Conservation (phyloP, 2,113 vertebrate species). For the Ceyx margarethae region DNA sequence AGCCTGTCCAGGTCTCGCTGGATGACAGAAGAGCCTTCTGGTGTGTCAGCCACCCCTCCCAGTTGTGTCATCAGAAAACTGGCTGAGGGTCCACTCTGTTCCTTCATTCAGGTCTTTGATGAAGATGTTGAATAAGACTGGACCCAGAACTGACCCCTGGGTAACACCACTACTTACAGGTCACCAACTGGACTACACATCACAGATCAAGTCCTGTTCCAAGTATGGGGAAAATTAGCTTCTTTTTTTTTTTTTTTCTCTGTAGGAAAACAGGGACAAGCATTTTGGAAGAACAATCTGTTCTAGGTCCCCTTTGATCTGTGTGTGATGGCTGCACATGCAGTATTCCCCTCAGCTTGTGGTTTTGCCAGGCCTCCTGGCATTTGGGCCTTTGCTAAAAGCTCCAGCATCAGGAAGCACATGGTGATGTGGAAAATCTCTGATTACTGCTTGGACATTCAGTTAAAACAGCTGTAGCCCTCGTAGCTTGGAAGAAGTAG, state of each 20-base stretch:
- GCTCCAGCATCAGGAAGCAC: background rate
- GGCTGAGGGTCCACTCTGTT: too few species aligned
- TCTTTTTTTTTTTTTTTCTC: background rate
- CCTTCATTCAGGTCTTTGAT: too few species aligned
- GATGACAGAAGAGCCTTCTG: too few species aligned
- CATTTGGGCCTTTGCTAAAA: background rate
- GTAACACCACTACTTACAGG: too few species aligned
- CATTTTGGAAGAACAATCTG: background rate
- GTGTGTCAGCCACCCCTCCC: too few species aligned
- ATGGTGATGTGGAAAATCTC: background rate
- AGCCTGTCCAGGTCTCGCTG: too few species aligned
- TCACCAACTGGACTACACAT: too few species aligned
- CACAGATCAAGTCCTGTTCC: background rate
- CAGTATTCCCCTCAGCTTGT: fast-evolving
- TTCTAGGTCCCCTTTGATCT: background rate
- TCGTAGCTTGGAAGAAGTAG: background rate
- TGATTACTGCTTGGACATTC: background rate
- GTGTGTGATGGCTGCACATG: background rate
- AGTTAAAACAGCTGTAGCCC: background rate
- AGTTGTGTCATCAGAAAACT: too few species aligned
- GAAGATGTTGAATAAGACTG: too few species aligned
- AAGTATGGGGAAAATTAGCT: background rate
- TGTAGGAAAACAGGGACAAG: background rate
- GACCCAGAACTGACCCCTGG: too few species aligned
- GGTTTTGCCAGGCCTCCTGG: background rate